Percentiles rank a stretch among this genome's conserved stretches.
Conservation (phyloP, 2,797 vertebrate genomes). For the Ciconia nigra region DNA sequence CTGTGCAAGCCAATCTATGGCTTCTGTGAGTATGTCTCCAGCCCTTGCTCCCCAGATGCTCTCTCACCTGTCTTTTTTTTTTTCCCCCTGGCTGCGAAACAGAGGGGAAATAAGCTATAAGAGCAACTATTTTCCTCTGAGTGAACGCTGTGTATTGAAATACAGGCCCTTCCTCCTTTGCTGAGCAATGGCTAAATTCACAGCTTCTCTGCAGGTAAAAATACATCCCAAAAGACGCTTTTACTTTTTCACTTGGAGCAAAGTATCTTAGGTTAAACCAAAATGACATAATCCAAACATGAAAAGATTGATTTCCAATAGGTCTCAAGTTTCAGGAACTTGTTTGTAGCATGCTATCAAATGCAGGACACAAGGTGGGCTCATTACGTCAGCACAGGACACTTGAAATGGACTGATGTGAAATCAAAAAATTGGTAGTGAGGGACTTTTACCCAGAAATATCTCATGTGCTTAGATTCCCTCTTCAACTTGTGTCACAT, state of each 20-base stretch:
- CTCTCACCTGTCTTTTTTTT: neutral
- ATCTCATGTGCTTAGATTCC: neutral
- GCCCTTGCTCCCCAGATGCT: neutral
- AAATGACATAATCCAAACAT: neutral
- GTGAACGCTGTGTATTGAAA: neutral
- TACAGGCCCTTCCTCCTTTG: neutral
- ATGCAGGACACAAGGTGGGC: neutral
- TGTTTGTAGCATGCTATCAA: neutral
- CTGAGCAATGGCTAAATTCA: neutral
- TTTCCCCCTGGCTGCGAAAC: neutral
- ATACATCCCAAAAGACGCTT: neutral
- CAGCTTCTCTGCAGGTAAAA: neutral
- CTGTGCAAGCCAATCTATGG: neutral
- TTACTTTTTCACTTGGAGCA: neutral
- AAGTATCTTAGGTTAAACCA: neutral
- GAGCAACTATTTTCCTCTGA: neutral
- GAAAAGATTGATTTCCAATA: neutral
- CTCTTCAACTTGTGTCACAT: neutral
- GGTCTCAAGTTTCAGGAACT: neutral
- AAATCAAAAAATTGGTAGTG: neutral
- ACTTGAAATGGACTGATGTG: neutral
- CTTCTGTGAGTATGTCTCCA: neutral
- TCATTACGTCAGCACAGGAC: neutral
- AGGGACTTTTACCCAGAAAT: neutral
- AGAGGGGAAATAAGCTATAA: neutral